A percentile compares a stretch with the other conserved stretches of the same genome.
Conservation (phyloP, 2,113 vertebrate species). For the Triplophysa tibetana region DNA sequence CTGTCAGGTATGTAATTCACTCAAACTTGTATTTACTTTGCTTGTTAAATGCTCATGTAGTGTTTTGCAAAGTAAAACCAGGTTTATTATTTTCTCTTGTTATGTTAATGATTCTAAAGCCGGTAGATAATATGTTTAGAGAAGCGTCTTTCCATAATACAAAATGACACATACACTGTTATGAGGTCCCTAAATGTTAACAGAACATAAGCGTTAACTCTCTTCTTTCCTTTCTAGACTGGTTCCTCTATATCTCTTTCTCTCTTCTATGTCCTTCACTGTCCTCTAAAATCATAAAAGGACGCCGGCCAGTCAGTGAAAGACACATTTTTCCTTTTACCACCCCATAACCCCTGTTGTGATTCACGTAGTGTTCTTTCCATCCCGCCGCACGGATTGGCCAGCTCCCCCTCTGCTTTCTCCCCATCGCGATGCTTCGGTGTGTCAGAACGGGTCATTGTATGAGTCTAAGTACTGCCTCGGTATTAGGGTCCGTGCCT, state of each 20-base stretch:
- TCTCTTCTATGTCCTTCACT: slow-evolving; percentile 54
- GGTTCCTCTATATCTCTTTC: neutral
- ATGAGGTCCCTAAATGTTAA: neutral
- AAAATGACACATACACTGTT: too few relatives aligned
- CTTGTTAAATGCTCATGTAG: too few relatives aligned
- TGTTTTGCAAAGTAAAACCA: too few relatives aligned
- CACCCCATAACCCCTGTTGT: slow-evolving; percentile 48
- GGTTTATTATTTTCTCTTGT: slow-evolving; percentile 18
- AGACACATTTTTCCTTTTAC: slow-evolving; percentile 48
- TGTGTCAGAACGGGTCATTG: slow-evolving; percentile 52
- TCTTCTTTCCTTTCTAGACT: slow-evolving; percentile 60
- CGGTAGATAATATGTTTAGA: neutral
- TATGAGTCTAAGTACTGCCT: slow-evolving; percentile 43
- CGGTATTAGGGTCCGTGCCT: slow-evolving; percentile 68
- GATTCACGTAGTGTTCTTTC: slow-evolving; percentile 31
- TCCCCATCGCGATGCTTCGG: slow-evolving; percentile 48
- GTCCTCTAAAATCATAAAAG: slow-evolving; percentile 50
- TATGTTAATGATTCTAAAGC: neutral
- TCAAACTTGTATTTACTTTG: slow-evolving; percentile 17
- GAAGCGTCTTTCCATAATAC: neutral
- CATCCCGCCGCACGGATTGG: slow-evolving; percentile 29
- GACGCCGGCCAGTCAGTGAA: slow-evolving; percentile 44
- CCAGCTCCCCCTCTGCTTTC: slow-evolving; percentile 23
- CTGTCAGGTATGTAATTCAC: slow-evolving; percentile 6
- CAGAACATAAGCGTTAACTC: slow-evolving; percentile 5